These are phyloP conservation scores for Scaptomyza reducta DNA, from an alignment of 2,888 invertebrate genomes.

Conservation along the genomic window DNA sequence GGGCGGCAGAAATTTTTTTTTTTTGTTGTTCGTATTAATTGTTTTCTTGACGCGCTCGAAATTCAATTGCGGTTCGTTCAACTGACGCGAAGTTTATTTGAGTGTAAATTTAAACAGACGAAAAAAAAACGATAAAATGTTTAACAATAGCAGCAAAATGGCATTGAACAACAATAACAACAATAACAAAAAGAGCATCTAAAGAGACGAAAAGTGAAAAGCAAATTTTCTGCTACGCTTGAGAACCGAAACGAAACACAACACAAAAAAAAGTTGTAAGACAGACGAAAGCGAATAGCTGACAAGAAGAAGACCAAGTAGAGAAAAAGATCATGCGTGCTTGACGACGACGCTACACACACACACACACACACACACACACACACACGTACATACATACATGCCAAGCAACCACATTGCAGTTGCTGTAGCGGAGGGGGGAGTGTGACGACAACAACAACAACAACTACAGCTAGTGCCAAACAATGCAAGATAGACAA, in stretches of 20 bases:
- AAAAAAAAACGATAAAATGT: slow-evolving; percentile 10
- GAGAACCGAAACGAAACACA: slow-evolving; percentile 64
- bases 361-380: slow-evolving; percentile 20
- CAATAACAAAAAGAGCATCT: slow-evolving; percentile 22
- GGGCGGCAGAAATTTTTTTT: slow-evolving; percentile 4
- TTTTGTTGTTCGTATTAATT: slow-evolving; percentile 38
- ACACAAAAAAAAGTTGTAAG: slow-evolving; percentile 25
- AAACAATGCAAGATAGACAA: slow-evolving; percentile 56
- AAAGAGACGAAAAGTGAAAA: slow-evolving; percentile 63
- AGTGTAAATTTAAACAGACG: slow-evolving; percentile 21
- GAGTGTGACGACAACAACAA: slow-evolving; percentile 44
- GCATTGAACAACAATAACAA: slow-evolving; percentile 46
- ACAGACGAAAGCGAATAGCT: slow-evolving; percentile 50
- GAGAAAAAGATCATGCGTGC: slow-evolving; percentile 62
- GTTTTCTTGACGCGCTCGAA: slow-evolving; percentile 54
- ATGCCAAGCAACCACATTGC: slow-evolving; percentile 12
- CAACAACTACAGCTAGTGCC: slow-evolving; percentile 56
- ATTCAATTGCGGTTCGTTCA: slow-evolving; percentile 52
- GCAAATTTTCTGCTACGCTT: slow-evolving; percentile 62
- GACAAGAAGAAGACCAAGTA: slow-evolving; percentile 44
- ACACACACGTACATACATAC: too few species aligned
- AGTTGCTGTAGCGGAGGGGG: slow-evolving; percentile 7
- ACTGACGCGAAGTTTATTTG: slow-evolving; percentile 41
- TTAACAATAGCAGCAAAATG: slow-evolving; percentile 37
- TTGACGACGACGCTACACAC: slow-evolving; percentile 40